Percentiles rank a stretch among this genome's conserved stretches.
Conservation (phyloP, 2,797 vertebrate species). For the Pipistrellus pygmaeus region DNA sequence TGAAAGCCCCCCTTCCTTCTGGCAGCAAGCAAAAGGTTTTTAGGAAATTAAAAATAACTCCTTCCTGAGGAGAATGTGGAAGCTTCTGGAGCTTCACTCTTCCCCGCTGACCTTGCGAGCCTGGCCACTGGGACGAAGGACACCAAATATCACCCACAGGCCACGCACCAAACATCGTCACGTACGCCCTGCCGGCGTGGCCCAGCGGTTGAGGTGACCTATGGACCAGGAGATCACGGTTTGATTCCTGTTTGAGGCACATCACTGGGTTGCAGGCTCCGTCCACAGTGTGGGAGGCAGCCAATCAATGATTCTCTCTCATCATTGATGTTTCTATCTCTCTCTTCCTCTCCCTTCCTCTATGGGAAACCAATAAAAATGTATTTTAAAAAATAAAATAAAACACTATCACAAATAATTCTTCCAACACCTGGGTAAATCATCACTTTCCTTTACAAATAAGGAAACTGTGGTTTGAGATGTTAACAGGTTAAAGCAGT, state of each 20-base stretch:
- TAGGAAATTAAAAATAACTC: constrained; percentile 48
- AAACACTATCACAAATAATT: neutral
- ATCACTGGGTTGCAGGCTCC: too few relatives aligned
- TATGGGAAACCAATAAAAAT: too few relatives aligned
- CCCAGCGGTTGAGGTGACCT: too few relatives aligned
- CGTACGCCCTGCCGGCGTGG: neutral
- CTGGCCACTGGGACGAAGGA: neutral
- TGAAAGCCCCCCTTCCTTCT: neutral
- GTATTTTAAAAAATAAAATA: too few relatives aligned
- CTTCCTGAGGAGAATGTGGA: neutral
- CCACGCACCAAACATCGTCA: neutral
- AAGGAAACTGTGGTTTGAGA: neutral
- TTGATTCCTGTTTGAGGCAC: too few relatives aligned
- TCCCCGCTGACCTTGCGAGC: neutral
- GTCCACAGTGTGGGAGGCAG: too few relatives aligned
- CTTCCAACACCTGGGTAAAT: constrained; percentile 6
- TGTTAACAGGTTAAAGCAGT: neutral
- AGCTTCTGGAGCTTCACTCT: neutral
- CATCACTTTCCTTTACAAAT: neutral
- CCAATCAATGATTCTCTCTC: too few relatives aligned
- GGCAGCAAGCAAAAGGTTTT: constrained; percentile 19
- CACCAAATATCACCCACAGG: neutral
- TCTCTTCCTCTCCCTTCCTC: too few relatives aligned
- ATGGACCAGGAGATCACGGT: too few relatives aligned
- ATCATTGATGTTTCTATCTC: too few relatives aligned